A percentile compares a stretch with the other conserved stretches of the same genome.
Evolutionary conservation across 2,113 vertebrate species (phyloP).

Genomic region (Halcyon senegalensis): DNA sequence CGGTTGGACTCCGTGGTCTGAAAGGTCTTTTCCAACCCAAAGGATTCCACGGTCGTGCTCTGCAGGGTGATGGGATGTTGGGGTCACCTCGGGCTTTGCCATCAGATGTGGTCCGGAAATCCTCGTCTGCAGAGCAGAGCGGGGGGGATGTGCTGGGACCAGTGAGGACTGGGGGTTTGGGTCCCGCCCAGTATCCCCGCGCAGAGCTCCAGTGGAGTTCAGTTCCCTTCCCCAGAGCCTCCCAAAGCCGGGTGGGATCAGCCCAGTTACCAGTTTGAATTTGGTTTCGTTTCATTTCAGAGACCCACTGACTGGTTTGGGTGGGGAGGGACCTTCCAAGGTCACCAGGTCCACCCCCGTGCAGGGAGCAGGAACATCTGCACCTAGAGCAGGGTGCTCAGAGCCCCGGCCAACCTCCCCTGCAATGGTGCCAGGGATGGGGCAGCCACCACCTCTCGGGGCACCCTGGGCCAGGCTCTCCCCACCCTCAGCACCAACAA

Average conservation of each 20-base stretch:
- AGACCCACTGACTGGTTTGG: neutral
- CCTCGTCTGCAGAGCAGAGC: neutral
- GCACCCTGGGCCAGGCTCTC: no score
- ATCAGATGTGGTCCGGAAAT: accelerated
- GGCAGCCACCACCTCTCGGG: no score
- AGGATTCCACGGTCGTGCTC: neutral
- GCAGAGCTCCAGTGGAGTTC: neutral
- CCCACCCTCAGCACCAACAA: no score
- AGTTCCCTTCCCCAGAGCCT: neutral
- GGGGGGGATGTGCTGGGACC: neutral
- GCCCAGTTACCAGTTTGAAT: no score
- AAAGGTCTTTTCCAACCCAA: no score
- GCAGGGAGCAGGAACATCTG: neutral
- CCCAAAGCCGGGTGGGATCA: neutral
- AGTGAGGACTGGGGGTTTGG: neutral
- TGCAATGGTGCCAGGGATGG: no score
- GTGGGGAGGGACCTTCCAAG: neutral
- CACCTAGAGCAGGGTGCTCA: neutral
- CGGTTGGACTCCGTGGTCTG: neutral
- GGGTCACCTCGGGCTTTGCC: neutral
- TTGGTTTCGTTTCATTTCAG: no score
- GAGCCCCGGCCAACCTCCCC: neutral
- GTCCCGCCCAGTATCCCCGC: neutral
- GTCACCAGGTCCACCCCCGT: neutral
- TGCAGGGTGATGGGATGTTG: accelerated